phyloP scores from a whole-genome alignment of 2,113 vertebrate genomes.

The Nematolebias whitei region DNA sequence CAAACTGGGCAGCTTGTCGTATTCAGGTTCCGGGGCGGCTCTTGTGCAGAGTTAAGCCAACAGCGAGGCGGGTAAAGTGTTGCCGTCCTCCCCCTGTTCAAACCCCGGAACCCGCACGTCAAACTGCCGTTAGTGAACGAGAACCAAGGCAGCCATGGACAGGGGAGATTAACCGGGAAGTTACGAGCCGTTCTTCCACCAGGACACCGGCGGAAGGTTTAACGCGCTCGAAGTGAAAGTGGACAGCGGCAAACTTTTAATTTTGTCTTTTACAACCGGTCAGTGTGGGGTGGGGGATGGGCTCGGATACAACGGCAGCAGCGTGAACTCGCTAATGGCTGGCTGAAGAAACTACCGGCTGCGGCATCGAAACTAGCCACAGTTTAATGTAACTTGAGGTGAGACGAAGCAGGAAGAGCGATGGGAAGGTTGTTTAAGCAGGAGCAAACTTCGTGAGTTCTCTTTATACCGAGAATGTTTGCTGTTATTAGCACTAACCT shows the following conservation, averaged over 20 bases:
- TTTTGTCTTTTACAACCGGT: conserved; percentile 33
- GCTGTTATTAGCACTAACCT: conserved; percentile 19
- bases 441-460: conserved; percentile 7
- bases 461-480: conserved; percentile 5
- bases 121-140: conserved; percentile 25
- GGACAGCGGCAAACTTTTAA: conserved; percentile 43
- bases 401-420: conserved; percentile 21
- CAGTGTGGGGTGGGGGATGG: conserved; percentile 70
- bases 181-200: neutral
- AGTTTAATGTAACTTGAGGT: conserved; percentile 40
- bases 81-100: conserved; percentile 53
- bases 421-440: neutral
- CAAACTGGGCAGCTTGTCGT: conserved; percentile 43
- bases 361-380: conserved; percentile 45
- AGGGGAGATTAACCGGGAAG: conserved; percentile 18
- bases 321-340: conserved; percentile 67
- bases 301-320: conserved; percentile 45
- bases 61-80: conserved; percentile 67
- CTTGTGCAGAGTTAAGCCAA: conserved; percentile 40
- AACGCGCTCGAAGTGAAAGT: conserved; percentile 34
- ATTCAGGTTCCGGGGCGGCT: conserved; percentile 67
- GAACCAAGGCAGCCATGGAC: conserved; percentile 18
- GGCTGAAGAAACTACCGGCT: conserved; percentile 64
- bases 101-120: conserved; percentile 4
- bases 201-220: neutral